phyloP scores from a whole-genome alignment of 53 echinoderm and acorn worm genomes.

The Zoroaster sp. region DNA sequence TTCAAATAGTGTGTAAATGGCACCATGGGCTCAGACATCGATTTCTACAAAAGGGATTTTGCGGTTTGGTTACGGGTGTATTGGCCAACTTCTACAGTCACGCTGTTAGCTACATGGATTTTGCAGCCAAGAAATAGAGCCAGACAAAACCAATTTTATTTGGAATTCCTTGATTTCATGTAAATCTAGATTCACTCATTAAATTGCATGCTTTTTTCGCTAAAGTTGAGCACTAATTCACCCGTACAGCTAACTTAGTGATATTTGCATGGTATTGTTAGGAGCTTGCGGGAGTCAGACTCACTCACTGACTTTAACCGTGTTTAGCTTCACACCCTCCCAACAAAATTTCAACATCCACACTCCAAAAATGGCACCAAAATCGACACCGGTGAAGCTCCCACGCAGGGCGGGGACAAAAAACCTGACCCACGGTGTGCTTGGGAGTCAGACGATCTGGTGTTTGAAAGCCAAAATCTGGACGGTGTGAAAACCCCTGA shows the following conservation, averaged over 20 bases:
- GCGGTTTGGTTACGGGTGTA: neutral
- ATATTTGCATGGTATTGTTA: neutral
- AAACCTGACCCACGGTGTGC: neutral
- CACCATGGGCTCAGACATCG: neutral
- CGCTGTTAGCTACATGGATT: neutral
- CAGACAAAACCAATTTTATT: neutral
- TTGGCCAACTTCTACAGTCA: neutral
- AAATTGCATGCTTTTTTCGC: neutral
- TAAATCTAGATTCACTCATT: neutral
- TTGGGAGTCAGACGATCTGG: neutral
- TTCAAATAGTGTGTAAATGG: constrained; percentile 6
- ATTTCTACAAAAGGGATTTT: neutral
- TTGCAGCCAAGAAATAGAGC: neutral
- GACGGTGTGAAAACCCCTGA: constrained; percentile 47
- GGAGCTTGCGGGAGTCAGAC: neutral
- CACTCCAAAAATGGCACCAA: neutral
- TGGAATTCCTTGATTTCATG: neutral
- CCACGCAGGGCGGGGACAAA: constrained; percentile 7
- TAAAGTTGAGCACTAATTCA: neutral
- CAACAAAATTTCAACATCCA: constrained; percentile 10
- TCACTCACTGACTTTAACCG: neutral
- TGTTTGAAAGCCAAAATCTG: neutral
- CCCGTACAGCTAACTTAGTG: neutral
- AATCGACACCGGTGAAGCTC: neutral
- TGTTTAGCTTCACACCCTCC: constrained; percentile 24